phyloP scores from a whole-genome alignment of 30 jellyfish, hydroid and myxozoan species.

The Hydra vulgaris region DNA sequence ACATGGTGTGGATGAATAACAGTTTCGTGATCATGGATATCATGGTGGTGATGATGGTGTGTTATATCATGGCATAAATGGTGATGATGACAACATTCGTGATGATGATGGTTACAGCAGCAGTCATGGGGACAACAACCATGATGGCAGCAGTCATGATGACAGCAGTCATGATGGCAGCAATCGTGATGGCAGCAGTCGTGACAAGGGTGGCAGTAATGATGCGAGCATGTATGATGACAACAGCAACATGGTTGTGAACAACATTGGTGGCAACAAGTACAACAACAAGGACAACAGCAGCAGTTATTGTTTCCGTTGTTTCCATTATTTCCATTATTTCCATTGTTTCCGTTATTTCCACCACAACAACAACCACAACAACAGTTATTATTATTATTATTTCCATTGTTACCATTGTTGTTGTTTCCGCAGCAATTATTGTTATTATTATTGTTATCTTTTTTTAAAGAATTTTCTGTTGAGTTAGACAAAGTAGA shows the following conservation, averaged over 20 bases:
- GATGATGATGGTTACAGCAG: conserved; percentile 13
- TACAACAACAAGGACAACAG: conserved; percentile 29
- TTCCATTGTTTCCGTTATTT: background rate
- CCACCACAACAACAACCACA: conserved; percentile 18
- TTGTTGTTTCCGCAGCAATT: conserved; percentile 10
- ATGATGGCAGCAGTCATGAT: conserved; percentile 13
- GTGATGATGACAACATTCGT: conserved; percentile 11
- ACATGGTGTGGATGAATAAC: conserved; percentile 18
- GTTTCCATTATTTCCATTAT: conserved; percentile 6
- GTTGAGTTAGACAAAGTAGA: conserved; percentile 15
- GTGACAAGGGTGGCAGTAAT: background rate
- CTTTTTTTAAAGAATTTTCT: conserved; percentile 2
- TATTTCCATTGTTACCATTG: conserved; percentile 6
- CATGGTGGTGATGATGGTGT: conserved; percentile 25
- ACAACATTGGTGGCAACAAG: background rate
- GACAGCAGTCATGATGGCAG: background rate
- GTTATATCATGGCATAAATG: conserved; percentile 1
- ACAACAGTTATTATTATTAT: background rate
- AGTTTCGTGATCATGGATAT: conserved; percentile 24
- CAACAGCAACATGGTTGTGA: conserved; percentile 14
- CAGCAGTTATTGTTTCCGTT: conserved; percentile 12
- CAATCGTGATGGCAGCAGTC: conserved; percentile 6
- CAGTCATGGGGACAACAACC: conserved; percentile 8
- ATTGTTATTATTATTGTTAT: background rate
- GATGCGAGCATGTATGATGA: conserved; percentile 3